Evolutionary conservation across 2,888 invertebrate genomes (phyloP).

Genomic region (Lasioglossum malachurum): DNA sequence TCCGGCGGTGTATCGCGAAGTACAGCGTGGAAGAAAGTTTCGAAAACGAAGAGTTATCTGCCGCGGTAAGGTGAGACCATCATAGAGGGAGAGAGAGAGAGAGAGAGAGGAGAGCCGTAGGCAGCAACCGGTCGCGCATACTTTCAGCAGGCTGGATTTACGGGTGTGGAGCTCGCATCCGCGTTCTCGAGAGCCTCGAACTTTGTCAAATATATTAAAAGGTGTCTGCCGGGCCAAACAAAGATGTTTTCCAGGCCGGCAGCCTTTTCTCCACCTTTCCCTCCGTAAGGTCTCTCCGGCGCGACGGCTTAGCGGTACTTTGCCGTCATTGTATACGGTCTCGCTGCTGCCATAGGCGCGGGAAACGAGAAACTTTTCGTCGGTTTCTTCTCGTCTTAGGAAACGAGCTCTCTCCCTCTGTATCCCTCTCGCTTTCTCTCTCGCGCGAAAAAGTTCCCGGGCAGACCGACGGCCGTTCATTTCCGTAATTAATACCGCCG

Average conservation of each 20-base stretch:
- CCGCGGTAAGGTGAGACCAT: slow-evolving; percentile 18
- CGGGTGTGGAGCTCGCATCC: slow-evolving; percentile 54
- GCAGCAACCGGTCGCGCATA: slow-evolving; percentile 55
- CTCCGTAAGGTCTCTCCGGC: not conserved
- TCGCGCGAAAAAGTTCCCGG: slow-evolving; percentile 7
- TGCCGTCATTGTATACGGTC: not conserved
- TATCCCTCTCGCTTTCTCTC: too few species aligned
- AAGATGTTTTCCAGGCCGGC: slow-evolving; percentile 59
- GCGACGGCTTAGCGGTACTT: slow-evolving; percentile 1
- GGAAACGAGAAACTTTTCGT: not conserved
- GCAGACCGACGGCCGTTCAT: slow-evolving; percentile 19
- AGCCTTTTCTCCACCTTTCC: slow-evolving; percentile 3
- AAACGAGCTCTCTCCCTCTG: not conserved
- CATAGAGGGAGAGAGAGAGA: not conserved
- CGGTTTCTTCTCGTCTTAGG: slow-evolving; percentile 1
- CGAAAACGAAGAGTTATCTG: slow-evolving; percentile 67
- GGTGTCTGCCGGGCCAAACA: slow-evolving; percentile 67
- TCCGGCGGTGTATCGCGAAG: slow-evolving; percentile 55
- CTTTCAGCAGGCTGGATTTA: slow-evolving; percentile 65
- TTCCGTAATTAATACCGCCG: slow-evolving; percentile 36
- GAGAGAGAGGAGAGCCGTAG: slow-evolving; percentile 7
- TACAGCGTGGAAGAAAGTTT: slow-evolving; percentile 51
- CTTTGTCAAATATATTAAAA: slow-evolving; percentile 81
- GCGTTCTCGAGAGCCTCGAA: slow-evolving; percentile 71
- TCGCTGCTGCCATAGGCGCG: not conserved